Conservation (phyloP, 2,888 invertebrate species). For the Gortyna flavago region DNA sequence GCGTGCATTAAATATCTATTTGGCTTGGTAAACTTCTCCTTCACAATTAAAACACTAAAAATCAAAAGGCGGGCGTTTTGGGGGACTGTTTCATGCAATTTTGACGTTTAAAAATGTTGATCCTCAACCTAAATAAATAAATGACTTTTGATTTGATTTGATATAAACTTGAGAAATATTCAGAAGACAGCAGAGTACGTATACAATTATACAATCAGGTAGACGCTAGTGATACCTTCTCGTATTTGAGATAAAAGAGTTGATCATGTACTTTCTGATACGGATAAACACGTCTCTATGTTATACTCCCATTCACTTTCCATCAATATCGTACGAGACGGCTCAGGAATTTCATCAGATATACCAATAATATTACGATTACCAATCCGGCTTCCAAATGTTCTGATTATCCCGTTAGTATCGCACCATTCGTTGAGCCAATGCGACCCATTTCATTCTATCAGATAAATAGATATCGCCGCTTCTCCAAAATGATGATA, state of each 20-base stretch:
- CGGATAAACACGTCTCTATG: constrained; percentile 16
- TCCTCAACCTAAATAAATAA: background rate
- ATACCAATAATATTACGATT: constrained; percentile 53
- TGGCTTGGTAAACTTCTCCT: background rate
- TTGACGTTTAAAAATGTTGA: background rate
- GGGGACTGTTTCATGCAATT: too few relatives aligned
- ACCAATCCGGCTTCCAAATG: constrained; percentile 56
- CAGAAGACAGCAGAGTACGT: background rate
- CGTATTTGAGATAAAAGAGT: constrained; percentile 16
- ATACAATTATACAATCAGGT: background rate
- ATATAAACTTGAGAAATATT: background rate
- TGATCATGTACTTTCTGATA: constrained; percentile 17
- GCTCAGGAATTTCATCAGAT: constrained; percentile 50
- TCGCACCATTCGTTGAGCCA: constrained; percentile 28
- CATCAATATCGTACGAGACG: constrained; percentile 25
- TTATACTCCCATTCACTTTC: constrained; percentile 41
- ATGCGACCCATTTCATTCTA: constrained; percentile 34
- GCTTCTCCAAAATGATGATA: constrained; percentile 39
- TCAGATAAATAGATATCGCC: constrained; percentile 40
- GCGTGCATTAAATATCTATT: background rate
- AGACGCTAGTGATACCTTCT: background rate
- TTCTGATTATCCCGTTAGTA: constrained; percentile 49
- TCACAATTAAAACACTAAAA: background rate
- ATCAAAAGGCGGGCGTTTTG: background rate
- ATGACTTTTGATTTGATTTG: background rate